Base-by-base conservation (phyloP, 2,888 invertebrate genomes). In the Sabatieria punctata region DNA sequence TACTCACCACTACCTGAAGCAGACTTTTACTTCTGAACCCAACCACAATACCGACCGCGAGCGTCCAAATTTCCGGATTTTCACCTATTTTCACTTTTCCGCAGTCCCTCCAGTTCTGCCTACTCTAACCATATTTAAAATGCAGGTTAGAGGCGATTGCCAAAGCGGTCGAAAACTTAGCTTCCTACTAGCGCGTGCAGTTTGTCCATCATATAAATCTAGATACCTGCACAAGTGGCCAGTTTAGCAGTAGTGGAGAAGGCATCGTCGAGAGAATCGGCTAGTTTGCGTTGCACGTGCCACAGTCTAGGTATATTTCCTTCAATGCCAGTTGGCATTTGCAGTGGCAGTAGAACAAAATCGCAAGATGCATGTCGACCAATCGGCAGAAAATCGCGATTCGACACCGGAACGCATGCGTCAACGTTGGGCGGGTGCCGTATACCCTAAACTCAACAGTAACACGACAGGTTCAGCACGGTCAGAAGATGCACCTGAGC, bases 231-330 rank as follows among this genome's bases (percentile, higher is more conserved):
- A n/a, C 15, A n/a, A 18, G n/a, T n/a, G 22, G 38, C 38, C 11
- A n/a, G 8, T 38, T 24, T 41, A 4, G 46, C 33, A n/a, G 43
- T 44, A 21, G 42, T 15, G 23, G 49, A 45, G 40, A 51, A 51
- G 22, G 54, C 44, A 1, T 42, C 45, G 42, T 54, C 49, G 19
- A 54, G 30, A 21, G 46, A 51, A 36, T 70, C 67, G 42, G 70
- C 70, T 61, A 75, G 67, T 13, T 65, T 59, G 37, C 68, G 65
- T 36, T 73, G 68, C 25, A 73, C 70, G 40, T 70, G 69, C 75
- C 75, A 75, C 2, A 75, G 65, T 24, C 75, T 65, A 1, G 75
- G 75, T 24, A 75, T 71, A 33, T 71, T 70, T n/a, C 74, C 74
- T 58, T 75, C 75, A 2, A 70, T 70, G 52, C 70, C 70, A 37